A percentile compares a stretch with the other conserved stretches of the same genome.
phyloP scores from a whole-genome alignment of 2,113 vertebrate genomes.

The Prunella fulvescens region DNA sequence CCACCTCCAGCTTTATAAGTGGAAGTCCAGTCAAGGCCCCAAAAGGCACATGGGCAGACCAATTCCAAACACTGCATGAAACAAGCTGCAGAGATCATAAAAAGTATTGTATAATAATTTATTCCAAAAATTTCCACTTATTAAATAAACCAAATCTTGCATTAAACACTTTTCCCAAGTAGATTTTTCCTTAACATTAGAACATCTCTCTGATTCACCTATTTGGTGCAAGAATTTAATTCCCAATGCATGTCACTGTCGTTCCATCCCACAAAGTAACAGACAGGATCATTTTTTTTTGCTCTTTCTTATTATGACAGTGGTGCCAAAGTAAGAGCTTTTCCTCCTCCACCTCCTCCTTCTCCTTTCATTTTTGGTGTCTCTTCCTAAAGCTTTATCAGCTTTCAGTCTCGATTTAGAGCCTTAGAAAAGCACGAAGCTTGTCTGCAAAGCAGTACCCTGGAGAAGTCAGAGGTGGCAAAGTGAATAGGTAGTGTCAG shows the following conservation, averaged over 20 bases:
- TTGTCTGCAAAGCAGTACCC: background rate
- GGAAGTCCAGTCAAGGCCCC: background rate
- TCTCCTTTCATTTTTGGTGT: background rate
- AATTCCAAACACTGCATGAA: rapidly evolving
- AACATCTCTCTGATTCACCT: background rate
- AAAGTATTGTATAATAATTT: background rate
- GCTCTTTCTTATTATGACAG: background rate
- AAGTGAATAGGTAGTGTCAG: background rate
- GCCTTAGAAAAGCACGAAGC: background rate
- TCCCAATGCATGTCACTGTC: background rate
- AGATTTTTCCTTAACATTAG: background rate
- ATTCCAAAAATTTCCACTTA: background rate
- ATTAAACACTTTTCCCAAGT: background rate
- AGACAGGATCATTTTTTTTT: background rate
- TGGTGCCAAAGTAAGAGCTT: background rate
- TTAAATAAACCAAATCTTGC: background rate
- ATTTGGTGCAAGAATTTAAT: background rate
- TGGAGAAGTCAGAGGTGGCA: background rate
- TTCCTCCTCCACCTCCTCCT: background rate
- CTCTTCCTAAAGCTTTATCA: background rate
- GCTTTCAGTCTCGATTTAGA: background rate
- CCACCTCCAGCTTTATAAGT: background rate
- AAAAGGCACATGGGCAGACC: background rate
- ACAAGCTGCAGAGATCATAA: background rate
- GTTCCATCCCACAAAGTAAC: background rate